These are phyloP conservation scores for Willisornis vidua DNA, from an alignment of 2,113 vertebrate species.

Conservation along the genomic window DNA sequence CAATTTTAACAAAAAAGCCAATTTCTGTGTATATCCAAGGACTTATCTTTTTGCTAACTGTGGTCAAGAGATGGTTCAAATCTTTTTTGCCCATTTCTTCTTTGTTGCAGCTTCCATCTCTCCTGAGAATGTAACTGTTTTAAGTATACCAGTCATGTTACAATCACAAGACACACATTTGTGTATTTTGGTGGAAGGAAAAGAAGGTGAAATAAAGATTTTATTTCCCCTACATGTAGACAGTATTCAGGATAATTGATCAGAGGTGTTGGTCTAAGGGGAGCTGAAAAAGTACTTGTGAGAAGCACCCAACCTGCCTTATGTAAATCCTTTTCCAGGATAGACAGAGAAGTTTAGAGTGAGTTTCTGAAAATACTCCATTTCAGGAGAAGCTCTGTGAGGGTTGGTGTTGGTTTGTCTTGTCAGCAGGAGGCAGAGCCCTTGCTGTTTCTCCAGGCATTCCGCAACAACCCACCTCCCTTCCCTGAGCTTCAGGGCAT, in stretches of 20 bases:
- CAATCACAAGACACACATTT: background rate
- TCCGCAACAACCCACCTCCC: background rate
- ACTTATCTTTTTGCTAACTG: background rate
- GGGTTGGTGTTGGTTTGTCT: background rate
- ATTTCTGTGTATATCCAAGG: background rate
- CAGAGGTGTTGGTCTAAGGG: background rate
- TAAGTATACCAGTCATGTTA: background rate
- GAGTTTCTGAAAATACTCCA: background rate
- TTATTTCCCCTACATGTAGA: background rate
- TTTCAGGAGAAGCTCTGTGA: background rate
- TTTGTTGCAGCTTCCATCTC: background rate
- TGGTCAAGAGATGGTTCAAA: background rate
- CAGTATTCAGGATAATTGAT: background rate
- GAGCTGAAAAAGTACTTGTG: background rate
- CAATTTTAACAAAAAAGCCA: background rate
- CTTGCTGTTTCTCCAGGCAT: background rate
- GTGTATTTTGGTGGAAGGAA: background rate
- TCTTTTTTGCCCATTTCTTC: background rate
- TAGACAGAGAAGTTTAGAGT: background rate
- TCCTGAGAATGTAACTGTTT: background rate
- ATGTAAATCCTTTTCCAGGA: background rate
- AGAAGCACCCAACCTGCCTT: background rate
- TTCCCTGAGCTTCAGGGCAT: background rate
- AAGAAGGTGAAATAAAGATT: background rate
- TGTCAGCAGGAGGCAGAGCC: background rate